These are phyloP conservation scores for Poeciliopsis turneri DNA, from an alignment of 2,797 vertebrate species.

Conservation along the genomic window DNA sequence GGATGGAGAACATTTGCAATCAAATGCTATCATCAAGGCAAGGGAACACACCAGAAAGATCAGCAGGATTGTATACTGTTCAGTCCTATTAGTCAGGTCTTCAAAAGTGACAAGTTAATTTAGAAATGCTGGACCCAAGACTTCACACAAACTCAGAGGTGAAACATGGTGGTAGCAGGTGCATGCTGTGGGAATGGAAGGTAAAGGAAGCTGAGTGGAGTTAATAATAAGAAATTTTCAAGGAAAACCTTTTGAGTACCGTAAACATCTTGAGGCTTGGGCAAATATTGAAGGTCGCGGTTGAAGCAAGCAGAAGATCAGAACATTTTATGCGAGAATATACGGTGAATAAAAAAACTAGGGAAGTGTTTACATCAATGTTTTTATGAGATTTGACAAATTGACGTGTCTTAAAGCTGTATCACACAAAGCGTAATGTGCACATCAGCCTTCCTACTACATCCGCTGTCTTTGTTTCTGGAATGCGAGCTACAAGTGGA, in stretches of 20 bases:
- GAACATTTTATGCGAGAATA: neutral
- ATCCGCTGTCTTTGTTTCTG: conserved; percentile 31
- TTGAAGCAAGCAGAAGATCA: neutral
- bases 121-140: neutral
- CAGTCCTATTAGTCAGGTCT: neutral
- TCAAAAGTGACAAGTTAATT: neutral
- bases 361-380: neutral
- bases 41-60: neutral
- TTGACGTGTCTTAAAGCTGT: neutral
- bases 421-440: conserved; percentile 1
- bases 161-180: neutral
- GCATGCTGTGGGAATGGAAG: neutral
- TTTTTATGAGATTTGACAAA: neutral
- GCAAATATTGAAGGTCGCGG: neutral
- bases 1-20: neutral
- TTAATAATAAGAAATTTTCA: neutral
- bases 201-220: neutral
- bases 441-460: conserved; percentile 27
- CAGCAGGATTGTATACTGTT: neutral
- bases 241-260: neutral
- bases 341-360: neutral
- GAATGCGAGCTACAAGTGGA: conserved; percentile 56
- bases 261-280: neutral
- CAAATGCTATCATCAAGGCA: neutral
- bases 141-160: neutral